These are phyloP conservation scores for Ichneumoninae sp. DNA, from an alignment of 2,888 invertebrate species.

Conservation along the genomic window DNA sequence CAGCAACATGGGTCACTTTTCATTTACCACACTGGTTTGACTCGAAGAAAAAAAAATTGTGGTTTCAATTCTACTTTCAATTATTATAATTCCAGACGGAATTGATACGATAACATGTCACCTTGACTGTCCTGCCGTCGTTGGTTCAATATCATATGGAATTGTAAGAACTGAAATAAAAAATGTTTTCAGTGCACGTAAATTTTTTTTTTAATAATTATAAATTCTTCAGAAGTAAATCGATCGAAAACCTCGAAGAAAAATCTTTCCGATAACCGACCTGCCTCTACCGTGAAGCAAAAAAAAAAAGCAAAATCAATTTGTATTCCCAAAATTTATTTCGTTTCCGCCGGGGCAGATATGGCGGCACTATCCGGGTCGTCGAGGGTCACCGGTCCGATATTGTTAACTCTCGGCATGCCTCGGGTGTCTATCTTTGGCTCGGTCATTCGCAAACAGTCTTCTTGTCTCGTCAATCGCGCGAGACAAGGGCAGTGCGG, in stretches of 20 bases:
- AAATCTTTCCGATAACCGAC: neutral
- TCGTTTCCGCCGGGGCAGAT: neutral
- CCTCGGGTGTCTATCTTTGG: constrained; percentile 17
- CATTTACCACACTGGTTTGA: neutral
- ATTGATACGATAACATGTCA: too few species aligned
- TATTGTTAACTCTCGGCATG: constrained; percentile 19
- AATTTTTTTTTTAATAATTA: neutral
- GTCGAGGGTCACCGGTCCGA: constrained; percentile 7
- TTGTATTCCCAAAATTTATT: constrained; percentile 15
- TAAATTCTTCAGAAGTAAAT: neutral
- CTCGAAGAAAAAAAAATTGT: too few species aligned
- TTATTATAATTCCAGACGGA: too few species aligned
- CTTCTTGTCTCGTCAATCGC: constrained; percentile 21
- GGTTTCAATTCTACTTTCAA: too few species aligned
- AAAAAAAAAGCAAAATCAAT: constrained; percentile 10
- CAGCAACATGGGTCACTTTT: neutral
- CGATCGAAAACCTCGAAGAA: neutral
- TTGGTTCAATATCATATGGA: too few species aligned
- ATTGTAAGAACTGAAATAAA: too few species aligned
- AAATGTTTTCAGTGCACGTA: neutral
- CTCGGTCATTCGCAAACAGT: constrained; percentile 14
- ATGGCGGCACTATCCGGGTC: neutral
- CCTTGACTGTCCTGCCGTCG: too few species aligned
- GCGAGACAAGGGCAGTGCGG: constrained; percentile 9
- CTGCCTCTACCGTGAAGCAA: neutral